Percentiles rank a stretch among this genome's conserved stretches.
Conservation (phyloP, 2,113 vertebrate genomes). For the Etheostoma cragini region DNA sequence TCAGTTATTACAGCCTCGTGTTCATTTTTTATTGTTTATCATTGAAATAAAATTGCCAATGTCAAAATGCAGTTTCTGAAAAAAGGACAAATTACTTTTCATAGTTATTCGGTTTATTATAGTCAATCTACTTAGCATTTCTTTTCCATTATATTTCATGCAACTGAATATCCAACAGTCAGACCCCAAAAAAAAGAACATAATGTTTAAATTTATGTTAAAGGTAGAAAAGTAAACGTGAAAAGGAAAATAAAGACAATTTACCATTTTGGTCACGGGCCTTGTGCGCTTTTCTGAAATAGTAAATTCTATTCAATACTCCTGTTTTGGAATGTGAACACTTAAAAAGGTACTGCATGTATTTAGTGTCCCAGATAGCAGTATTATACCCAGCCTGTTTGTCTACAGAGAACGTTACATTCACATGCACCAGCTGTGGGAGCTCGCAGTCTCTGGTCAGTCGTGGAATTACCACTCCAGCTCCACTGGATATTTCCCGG, state of each 20-base stretch:
- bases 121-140: background rate
- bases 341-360: background rate
- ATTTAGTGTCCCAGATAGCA: background rate
- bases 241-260: conserved; percentile 14
- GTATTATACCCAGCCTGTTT: background rate
- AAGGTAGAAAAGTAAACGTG: conserved; percentile 6
- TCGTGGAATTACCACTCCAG: conserved; percentile 89
- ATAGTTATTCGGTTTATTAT: conserved; percentile 45
- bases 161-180: background rate
- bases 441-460: background rate
- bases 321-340: background rate
- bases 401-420: conserved; percentile 3
- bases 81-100: background rate
- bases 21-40: background rate
- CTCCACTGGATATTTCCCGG: conserved; percentile 94
- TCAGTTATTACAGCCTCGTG: background rate
- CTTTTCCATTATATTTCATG: background rate
- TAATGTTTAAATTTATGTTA: background rate
- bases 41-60: conserved; percentile 23
- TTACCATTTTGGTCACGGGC: conserved; percentile 51
- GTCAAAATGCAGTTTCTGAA: background rate
- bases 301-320: background rate
- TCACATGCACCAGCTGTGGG: background rate
- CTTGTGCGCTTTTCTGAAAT: conserved; percentile 25
- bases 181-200: background rate